Conservation (phyloP, 2,888 invertebrate species). For the Gisinianus flammeolus region DNA sequence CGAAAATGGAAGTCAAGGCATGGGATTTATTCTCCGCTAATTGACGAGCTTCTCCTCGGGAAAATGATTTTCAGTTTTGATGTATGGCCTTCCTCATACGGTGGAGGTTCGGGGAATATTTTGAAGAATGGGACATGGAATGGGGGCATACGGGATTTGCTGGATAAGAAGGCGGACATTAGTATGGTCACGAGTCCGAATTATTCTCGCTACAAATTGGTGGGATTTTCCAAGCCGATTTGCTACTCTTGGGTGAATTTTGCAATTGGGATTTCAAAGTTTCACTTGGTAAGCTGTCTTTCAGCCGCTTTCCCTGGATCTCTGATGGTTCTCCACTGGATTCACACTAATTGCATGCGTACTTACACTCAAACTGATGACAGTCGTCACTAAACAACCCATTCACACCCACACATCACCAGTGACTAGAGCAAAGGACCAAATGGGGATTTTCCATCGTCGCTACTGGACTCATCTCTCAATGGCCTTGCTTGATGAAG, state of each 20-base stretch:
- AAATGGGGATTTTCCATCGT: background rate
- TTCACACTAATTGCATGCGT: background rate
- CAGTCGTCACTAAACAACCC: background rate
- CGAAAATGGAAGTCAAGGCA: background rate
- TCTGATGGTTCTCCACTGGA: background rate
- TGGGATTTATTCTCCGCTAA: background rate
- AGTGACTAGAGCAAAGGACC: background rate
- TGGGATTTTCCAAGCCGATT: constrained; percentile 4
- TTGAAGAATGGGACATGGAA: constrained; percentile 44
- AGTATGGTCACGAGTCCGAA: constrained; percentile 46
- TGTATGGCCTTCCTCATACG: constrained; percentile 41
- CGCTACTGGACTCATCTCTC: background rate
- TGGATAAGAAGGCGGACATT: constrained; percentile 42
- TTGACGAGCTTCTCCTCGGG: constrained; percentile 30
- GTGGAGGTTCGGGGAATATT: constrained; percentile 40
- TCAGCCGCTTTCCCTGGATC: background rate
- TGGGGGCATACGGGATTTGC: constrained; percentile 47
- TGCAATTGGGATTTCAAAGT: background rate
- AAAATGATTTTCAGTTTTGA: constrained; percentile 44
- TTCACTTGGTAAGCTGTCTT: constrained; percentile 7
- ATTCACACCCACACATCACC: background rate
- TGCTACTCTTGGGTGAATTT: constrained; percentile 17
- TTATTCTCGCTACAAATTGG: constrained; percentile 6
- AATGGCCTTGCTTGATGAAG: background rate
- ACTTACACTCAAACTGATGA: background rate